Percentiles rank a stretch among this genome's conserved stretches.
Evolutionary conservation across 2,113 vertebrate genomes (phyloP).

Genomic region (Phoxinus phoxinus): DNA sequence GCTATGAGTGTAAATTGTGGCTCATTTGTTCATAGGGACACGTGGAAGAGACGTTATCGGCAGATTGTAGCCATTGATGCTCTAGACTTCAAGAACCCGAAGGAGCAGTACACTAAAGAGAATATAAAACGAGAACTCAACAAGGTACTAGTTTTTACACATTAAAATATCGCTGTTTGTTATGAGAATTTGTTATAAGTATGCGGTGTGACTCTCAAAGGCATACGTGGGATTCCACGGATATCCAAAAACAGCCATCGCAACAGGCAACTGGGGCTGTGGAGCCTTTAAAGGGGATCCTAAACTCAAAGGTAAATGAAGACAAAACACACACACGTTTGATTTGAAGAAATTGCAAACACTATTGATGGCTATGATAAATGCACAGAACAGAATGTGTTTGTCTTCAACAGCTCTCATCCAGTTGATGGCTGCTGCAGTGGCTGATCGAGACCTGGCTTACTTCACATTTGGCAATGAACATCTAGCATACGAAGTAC

Average conservation of each 20-base stretch:
- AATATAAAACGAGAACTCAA: slow-evolving; percentile 68
- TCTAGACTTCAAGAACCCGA: slow-evolving; percentile 49
- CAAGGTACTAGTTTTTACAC: slow-evolving; percentile 62
- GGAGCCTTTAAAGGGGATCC: slow-evolving; percentile 74
- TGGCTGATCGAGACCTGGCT: slow-evolving; percentile 59
- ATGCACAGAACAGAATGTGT: background rate
- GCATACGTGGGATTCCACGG: slow-evolving; percentile 72
- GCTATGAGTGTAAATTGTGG: background rate
- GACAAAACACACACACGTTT: background rate
- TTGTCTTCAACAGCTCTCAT: slow-evolving; percentile 67
- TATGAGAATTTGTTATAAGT: background rate
- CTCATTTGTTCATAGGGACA: slow-evolving; percentile 63
- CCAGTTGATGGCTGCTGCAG: slow-evolving; percentile 77
- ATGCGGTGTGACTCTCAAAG: slow-evolving; percentile 54
- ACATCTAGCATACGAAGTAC: background rate
- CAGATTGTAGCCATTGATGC: slow-evolving; percentile 76
- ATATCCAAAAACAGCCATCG: slow-evolving; percentile 52
- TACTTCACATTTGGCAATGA: slow-evolving; percentile 71
- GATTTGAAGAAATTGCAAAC: background rate
- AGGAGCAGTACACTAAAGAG: slow-evolving; percentile 59
- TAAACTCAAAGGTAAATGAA: slow-evolving; percentile 73
- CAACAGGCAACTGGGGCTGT: slow-evolving; percentile 79
- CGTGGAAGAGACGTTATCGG: slow-evolving; percentile 64
- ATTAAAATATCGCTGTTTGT: background rate
- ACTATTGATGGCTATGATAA: background rate